Evolutionary conservation across 2,113 vertebrate species (phyloP).

Genomic region (Oncorhynchus tshawytscha): DNA sequence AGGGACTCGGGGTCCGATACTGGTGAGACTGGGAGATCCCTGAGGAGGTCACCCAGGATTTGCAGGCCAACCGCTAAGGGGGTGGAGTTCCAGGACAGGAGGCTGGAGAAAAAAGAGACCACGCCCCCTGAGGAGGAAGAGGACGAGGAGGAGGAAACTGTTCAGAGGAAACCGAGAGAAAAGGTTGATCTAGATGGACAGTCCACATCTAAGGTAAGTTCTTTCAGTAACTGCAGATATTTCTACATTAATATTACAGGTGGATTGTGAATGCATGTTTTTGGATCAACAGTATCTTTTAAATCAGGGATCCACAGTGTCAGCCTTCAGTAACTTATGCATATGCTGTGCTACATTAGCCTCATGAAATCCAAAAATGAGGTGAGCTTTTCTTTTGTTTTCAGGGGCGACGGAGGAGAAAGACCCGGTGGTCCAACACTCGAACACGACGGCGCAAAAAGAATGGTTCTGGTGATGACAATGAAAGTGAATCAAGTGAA

Average conservation of each 20-base stretch:
- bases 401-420: conserved; percentile 75
- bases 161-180: conserved; percentile 81
- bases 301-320: too few relatives aligned
- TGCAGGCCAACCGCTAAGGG: conserved; percentile 85
- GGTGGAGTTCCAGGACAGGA: conserved; percentile 85
- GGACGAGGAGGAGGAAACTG: conserved; percentile 53
- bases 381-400: conserved; percentile 19
- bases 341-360: background rate
- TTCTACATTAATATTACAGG: background rate
- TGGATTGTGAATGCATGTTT: background rate
- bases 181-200: conserved; percentile 75
- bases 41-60: conserved; percentile 90
- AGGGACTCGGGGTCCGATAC: conserved; percentile 79
- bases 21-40: conserved; percentile 68
- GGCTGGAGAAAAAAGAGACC: conserved; percentile 75
- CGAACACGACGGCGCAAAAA: conserved; percentile 85
- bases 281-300: too few relatives aligned
- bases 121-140: conserved; percentile 13
- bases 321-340: background rate
- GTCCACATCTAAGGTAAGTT: conserved; percentile 83
- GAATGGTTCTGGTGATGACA: conserved; percentile 86
- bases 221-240: background rate
- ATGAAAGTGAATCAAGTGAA: conserved; percentile 65
- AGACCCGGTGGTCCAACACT: conserved; percentile 85
- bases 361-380: background rate